Percentiles rank a stretch among this genome's conserved stretches.
These are phyloP conservation scores for Calephelis perditalis DNA, from an alignment of 2,888 invertebrate genomes.

Conservation along the genomic window DNA sequence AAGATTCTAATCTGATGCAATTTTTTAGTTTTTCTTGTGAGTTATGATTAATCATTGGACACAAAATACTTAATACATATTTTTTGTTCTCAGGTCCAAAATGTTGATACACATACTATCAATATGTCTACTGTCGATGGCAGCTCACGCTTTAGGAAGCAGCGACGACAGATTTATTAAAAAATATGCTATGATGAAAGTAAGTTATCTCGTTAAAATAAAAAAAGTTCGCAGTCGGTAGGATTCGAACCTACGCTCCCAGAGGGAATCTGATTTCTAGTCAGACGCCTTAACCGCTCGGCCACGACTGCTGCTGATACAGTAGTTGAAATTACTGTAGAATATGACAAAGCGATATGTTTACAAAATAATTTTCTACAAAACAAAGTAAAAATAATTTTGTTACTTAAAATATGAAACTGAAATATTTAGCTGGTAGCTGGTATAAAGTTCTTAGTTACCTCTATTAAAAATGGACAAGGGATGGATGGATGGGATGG, in stretches of 20 bases:
- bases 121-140: constrained; percentile 41
- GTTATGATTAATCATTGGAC: no score
- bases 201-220: constrained; percentile 39
- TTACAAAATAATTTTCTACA: no score
- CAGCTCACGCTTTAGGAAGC: constrained; percentile 65
- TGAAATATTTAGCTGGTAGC: no score
- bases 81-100: constrained; percentile 23
- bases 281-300: constrained; percentile 94
- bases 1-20: no score
- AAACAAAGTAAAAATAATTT: no score
- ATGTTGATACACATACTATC: constrained; percentile 32
- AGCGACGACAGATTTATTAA: constrained; percentile 83
- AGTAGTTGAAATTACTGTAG: constrained; percentile 26
- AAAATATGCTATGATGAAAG: constrained; percentile 86
- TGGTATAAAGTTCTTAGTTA: no score
- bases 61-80: background rate
- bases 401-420: no score
- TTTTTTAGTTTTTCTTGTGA: no score
- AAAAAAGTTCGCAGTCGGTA: constrained; percentile 84
- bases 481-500: no score
- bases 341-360: no score
- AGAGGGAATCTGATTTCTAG: constrained; percentile 94
- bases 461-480: no score
- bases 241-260: constrained; percentile 95
- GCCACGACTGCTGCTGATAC: constrained; percentile 82